These are phyloP conservation scores for Euplagia quadripunctaria DNA, from an alignment of 2,888 invertebrate species.

Conservation along the genomic window DNA sequence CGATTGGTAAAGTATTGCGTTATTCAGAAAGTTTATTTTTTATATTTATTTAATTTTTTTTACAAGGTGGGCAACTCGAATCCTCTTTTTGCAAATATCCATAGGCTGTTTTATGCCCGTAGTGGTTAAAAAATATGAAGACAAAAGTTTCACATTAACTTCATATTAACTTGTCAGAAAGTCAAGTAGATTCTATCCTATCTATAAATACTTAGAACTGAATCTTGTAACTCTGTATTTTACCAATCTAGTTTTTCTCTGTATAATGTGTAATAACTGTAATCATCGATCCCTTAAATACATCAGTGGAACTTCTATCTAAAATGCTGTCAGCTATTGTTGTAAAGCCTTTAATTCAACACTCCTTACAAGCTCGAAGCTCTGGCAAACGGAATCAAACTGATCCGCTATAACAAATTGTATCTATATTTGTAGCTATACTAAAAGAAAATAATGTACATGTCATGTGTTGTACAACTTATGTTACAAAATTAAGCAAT, in stretches of 20 bases:
- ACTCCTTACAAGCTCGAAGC: conserved; percentile 43
- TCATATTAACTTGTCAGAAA: too few relatives aligned
- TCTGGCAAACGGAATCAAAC: conserved; percentile 65
- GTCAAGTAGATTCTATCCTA: too few relatives aligned
- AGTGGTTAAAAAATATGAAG: too few relatives aligned
- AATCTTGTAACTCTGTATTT: too few relatives aligned
- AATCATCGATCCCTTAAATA: neutral
- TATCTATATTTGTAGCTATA: conserved; percentile 67
- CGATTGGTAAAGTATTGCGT: neutral
- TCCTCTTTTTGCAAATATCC: too few relatives aligned
- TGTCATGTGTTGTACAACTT: conserved; percentile 55
- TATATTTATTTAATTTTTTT: too few relatives aligned
- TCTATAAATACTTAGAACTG: too few relatives aligned
- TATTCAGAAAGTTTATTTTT: neutral
- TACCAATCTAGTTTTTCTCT: too few relatives aligned
- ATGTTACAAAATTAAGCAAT: conserved; percentile 59
- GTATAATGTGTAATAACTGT: too few relatives aligned
- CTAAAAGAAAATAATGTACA: conserved; percentile 48
- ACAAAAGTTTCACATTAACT: too few relatives aligned
- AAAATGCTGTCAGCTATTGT: conserved; percentile 7
- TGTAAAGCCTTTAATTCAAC: conserved; percentile 1
- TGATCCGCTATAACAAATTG: conserved; percentile 65
- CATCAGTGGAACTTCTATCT: neutral
- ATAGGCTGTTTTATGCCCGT: too few relatives aligned
- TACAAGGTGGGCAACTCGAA: too few relatives aligned